phyloP scores from a whole-genome alignment of 1,140 invertebrate genomes.

The Odontomachus brunneus region DNA sequence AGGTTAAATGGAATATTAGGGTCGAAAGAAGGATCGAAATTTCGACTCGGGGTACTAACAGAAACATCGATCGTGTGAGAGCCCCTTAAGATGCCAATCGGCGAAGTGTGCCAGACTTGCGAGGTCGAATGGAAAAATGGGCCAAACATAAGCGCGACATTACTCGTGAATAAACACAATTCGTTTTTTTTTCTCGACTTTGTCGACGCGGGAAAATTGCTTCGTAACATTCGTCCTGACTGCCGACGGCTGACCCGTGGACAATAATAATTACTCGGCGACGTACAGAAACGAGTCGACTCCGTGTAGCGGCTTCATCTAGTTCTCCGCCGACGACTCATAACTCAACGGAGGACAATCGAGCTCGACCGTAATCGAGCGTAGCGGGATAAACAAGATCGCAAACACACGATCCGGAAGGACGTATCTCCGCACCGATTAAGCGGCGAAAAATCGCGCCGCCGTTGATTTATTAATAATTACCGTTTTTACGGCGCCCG shows the following conservation, averaged over 20 bases:
- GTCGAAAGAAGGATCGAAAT: too few relatives aligned
- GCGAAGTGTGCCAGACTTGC: slow-evolving; percentile 51
- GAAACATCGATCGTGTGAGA: slow-evolving; percentile 17
- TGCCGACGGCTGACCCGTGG: not conserved
- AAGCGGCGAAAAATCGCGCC: slow-evolving; percentile 15
- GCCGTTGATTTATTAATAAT: slow-evolving; percentile 25
- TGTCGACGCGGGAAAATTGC: slow-evolving; percentile 4
- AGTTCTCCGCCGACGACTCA: not conserved
- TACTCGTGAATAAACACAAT: slow-evolving; percentile 7
- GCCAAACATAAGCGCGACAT: slow-evolving; percentile 31
- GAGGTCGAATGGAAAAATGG: slow-evolving; percentile 48
- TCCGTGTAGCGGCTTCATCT: not conserved
- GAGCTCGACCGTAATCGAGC: slow-evolving; percentile 1
- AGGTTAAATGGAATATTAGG: too few relatives aligned
- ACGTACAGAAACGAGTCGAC: not conserved
- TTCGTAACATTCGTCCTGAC: not conserved
- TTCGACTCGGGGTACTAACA: not conserved
- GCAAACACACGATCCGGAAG: not conserved
- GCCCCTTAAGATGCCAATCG: slow-evolving; percentile 40
- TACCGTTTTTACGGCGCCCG: slow-evolving; percentile 3
- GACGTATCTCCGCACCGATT: not conserved
- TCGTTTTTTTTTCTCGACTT: slow-evolving; percentile 10
- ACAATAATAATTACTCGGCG: slow-evolving; percentile 23
- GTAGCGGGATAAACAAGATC: not conserved
- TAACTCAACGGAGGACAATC: not conserved